Evolutionary conservation across 1,140 invertebrate species (phyloP).

Genomic region (Drosophila pandora): DNA sequence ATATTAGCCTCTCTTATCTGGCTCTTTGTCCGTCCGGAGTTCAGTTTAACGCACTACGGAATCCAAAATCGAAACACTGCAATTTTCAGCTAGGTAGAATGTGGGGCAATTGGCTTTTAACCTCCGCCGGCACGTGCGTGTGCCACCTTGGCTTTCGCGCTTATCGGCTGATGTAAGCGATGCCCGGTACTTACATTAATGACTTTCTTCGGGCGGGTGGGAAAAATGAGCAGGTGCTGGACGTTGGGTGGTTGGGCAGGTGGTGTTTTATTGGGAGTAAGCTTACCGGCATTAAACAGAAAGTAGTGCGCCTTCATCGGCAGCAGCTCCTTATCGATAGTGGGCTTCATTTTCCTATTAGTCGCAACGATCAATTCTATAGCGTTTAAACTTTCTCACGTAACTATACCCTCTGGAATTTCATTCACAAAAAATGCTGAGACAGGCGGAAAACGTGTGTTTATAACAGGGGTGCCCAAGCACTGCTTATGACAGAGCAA

Average conservation of each 20-base stretch:
- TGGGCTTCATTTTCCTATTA: slow-evolving; percentile 66
- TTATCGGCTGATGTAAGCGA: slow-evolving; percentile 47
- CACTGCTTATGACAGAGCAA: no score
- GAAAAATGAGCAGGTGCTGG: neutral
- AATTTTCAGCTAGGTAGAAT: neutral
- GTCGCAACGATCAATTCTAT: slow-evolving; percentile 33
- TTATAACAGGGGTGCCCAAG: no score
- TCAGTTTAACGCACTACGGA: slow-evolving; percentile 7
- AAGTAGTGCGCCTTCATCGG: slow-evolving; percentile 96
- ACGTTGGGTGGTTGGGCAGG: neutral
- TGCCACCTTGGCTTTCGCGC: neutral
- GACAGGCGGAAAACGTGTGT: slow-evolving; percentile 34
- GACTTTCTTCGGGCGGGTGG: slow-evolving; percentile 11
- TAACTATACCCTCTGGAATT: slow-evolving; percentile 8
- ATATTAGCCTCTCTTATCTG: slow-evolving; percentile 26
- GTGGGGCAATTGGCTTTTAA: neutral
- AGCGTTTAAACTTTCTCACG: slow-evolving; percentile 4
- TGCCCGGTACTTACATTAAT: slow-evolving; percentile 37
- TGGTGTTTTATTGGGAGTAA: neutral
- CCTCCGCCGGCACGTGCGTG: slow-evolving; percentile 29
- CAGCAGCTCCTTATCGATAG: slow-evolving; percentile 89
- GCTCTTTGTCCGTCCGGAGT: slow-evolving; percentile 1
- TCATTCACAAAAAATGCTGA: slow-evolving; percentile 39
- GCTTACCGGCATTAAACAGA: slow-evolving; percentile 93
- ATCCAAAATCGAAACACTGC: slow-evolving; percentile 1